Conservation (phyloP, 2,797 vertebrate species). For the Vireo griseus region DNA sequence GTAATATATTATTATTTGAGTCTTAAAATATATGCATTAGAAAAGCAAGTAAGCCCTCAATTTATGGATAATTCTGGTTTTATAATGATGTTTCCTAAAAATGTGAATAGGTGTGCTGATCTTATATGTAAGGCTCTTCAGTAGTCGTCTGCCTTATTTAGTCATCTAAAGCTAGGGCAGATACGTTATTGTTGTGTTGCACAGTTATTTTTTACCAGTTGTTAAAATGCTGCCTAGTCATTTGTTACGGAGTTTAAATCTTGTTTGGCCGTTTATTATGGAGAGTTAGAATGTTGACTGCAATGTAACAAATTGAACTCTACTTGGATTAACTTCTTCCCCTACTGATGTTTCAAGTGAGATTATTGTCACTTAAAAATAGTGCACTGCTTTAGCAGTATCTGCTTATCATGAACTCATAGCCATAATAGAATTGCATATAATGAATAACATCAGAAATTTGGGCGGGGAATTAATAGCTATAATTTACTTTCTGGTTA, state of each 20-base stretch:
- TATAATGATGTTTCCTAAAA: not conserved
- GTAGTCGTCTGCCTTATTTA: not conserved
- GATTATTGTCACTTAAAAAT: constrained; percentile 9
- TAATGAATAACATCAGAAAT: not conserved
- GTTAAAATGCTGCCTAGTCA: not conserved
- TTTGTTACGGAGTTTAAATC: not conserved
- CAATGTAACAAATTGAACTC: not conserved
- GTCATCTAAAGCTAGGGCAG: not conserved
- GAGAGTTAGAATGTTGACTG: not conserved
- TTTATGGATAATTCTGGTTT: not conserved
- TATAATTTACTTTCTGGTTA: not conserved
- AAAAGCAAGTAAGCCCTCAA: not conserved
- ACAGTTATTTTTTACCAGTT: not conserved
- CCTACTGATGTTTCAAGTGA: not conserved
- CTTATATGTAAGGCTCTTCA: not conserved
- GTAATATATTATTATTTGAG: not conserved
- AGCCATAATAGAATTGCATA: not conserved
- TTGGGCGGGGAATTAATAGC: not conserved
- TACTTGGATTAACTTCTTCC: not conserved
- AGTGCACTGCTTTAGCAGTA: not conserved
- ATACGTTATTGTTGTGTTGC: not conserved
- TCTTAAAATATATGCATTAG: not conserved
- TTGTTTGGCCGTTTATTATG: not conserved
- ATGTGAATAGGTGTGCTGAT: not conserved
- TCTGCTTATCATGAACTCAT: not conserved